phyloP scores from a whole-genome alignment of 35 echinoderm and acorn worm genomes.

The Acanthaster planci region DNA sequence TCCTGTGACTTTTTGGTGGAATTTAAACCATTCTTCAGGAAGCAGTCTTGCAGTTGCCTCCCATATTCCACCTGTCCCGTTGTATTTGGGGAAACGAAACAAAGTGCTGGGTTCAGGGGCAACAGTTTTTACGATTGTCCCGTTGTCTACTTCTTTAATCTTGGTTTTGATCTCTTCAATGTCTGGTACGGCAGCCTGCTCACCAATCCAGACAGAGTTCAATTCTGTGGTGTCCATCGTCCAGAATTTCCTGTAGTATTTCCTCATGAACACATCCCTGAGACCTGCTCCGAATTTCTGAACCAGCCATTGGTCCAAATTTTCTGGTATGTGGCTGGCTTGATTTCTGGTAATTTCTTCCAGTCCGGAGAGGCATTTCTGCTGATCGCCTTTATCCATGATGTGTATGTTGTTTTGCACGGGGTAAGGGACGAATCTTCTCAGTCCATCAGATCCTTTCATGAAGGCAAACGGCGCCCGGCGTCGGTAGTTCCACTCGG shows the following conservation, averaged over 20 bases:
- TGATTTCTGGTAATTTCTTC: constrained; percentile 12
- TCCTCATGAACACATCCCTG: constrained; percentile 45
- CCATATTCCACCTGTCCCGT: constrained; percentile 45
- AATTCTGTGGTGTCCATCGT: constrained; percentile 29
- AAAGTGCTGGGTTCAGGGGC: constrained; percentile 25
- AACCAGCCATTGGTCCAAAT: constrained; percentile 48
- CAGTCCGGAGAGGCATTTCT: constrained; percentile 32
- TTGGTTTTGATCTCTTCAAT: constrained; percentile 27
- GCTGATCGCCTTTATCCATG: constrained; percentile 31
- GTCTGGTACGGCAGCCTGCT: constrained; percentile 35
- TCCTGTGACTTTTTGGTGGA: constrained; percentile 10
- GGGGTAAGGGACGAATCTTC: constrained; percentile 41
- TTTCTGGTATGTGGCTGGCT: neutral
- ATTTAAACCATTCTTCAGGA: constrained; percentile 43
- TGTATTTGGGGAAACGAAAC: constrained; percentile 44
- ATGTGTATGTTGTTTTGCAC: constrained; percentile 47
- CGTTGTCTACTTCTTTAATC: neutral
- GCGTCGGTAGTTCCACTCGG: constrained; percentile 42
- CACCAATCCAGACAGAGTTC: constrained; percentile 45
- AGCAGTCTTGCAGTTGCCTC: constrained; percentile 23
- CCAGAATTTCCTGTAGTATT: constrained; percentile 55
- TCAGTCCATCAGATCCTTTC: constrained; percentile 30
- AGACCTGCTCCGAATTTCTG: constrained; percentile 36
- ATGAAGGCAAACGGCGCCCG: constrained; percentile 52
- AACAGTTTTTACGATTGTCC: neutral